Base-by-base conservation (phyloP, 37 sponge, comb jelly and placozoan species). In the Haliclona indistincta region DNA sequence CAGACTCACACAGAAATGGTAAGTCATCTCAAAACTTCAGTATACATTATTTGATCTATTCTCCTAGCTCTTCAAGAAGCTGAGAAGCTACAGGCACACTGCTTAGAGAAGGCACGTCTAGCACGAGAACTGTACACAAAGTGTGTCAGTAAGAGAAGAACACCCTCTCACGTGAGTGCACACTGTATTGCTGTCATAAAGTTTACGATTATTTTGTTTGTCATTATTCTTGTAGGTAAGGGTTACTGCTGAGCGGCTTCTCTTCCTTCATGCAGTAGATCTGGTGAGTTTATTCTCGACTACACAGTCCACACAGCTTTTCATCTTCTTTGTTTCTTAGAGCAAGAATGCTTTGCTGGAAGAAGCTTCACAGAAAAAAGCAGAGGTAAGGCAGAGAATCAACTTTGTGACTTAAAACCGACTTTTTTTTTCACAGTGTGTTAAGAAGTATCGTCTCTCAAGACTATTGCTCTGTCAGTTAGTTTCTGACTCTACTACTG, bases 361-460 rank as follows among this genome's bases (percentile, higher is more conserved):
- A 58, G 84, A 84, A 38, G 43, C 40, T 38, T 5, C 60, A 1
- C 66, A 54, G 23, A 66, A 82, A 13, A 56, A 38, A 29, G 74
- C 49, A 43, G 83, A 82, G 67, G 82, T 71, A 54, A 26, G 71
- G 20, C 33, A 64, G 3, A 5, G 38, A 38, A 29, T 23, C 15
- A 41, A 4, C 23, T n/a, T 45, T 42, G 19, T 70, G 4, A 45
- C 39, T 30, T 15, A 60, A n/a, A 38, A 3, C 10, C 2, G 23
- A 42, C 63, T 4, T 7, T 4, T 63, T 15, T 76, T 30, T 19
- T 38, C 68, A 67, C 53, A 88, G 84, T 83, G 84, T 74, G n/a
- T 83, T 4, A 89, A 71, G 61, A 55, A 64, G 3, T 89, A 89
- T 40, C 47, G 73, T 17, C 67, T 72, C n/a, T 84, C 89, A 56